Evolutionary conservation across 2,797 vertebrate species (phyloP), one percentile per base, ranked within the genome.

Genomic region (Parotocinclus haroldoi): DNA sequence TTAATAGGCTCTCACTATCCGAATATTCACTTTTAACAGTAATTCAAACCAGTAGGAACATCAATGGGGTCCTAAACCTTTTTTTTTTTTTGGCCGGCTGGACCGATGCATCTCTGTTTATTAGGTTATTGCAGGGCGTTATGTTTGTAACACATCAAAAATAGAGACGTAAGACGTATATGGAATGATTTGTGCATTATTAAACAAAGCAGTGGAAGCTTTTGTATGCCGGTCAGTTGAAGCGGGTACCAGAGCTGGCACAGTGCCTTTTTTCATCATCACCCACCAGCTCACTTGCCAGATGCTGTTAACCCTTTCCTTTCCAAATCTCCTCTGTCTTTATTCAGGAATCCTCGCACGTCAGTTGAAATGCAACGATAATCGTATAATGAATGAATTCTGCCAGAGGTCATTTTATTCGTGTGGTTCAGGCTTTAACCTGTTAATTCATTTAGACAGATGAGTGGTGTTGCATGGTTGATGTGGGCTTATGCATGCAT

Each of bases 231-330:
- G 40, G 40, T 42, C 51, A 46, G 55, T 18, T 13, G 46, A 27
- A 39, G 44, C 42, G 40, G 44, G 49, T 42, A 60, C 13, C 46
- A 5, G 45, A 12, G 40, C 11, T 53, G 54, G 60, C n/a, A 39
- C 9, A 8, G 18, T 44, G 42, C 66, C 44, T 18, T 53, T 59
- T 18, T 17, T 5, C 2, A 2, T 27, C 5, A 2, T 27, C 27
- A 27, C 27, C 27, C 27, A 27, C 27, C 27, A 36, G 27, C 71
- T 60, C 78, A 76, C 78, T 87, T 88, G 86, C 85, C 88, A 87
- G 85, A 87, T 88, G 86, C 79, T 84, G 85, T 87, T 85, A 86
- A 82, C 79, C 72, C 81, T 87, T 85, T 89, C 82, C 83, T 85
- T 86, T 89, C 82, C 78, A 87, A 87, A 87, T 83, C 80, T 78